These are phyloP conservation scores for Trachelipus rathkii DNA, from an alignment of 1,140 invertebrate species.

Conservation along the genomic window DNA sequence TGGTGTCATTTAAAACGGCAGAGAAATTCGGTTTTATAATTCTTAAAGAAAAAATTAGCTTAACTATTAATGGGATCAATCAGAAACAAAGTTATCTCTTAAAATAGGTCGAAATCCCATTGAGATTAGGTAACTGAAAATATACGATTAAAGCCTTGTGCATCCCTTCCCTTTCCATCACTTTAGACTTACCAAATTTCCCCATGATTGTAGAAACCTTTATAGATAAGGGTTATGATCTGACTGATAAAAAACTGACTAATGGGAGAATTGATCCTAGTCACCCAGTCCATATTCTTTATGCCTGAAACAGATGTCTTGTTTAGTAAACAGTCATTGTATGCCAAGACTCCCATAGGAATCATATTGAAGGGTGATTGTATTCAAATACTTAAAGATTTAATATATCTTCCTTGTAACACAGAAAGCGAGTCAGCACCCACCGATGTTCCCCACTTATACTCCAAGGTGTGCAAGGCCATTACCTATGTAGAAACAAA, in stretches of 20 bases:
- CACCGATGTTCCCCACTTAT: too few species aligned
- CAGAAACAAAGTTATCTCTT: too few species aligned
- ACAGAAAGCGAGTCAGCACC: neutral
- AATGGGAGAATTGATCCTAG: neutral
- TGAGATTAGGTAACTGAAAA: too few species aligned
- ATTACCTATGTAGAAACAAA: too few species aligned
- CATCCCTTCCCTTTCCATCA: neutral
- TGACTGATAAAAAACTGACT: neutral
- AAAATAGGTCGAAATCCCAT: too few species aligned
- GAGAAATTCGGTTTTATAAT: too few species aligned
- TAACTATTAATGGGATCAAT: too few species aligned
- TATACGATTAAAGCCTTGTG: neutral
- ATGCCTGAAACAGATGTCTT: neutral
- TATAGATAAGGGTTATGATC: neutral
- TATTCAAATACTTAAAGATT: neutral
- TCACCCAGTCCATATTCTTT: neutral
- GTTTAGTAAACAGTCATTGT: slow-evolving; percentile 16
- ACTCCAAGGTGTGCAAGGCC: too few species aligned
- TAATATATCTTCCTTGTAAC: neutral
- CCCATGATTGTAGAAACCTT: neutral
- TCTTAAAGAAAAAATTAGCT: too few species aligned
- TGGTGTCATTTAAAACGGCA: too few species aligned
- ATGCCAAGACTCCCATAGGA: neutral
- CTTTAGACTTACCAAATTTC: neutral
- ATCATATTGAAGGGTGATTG: slow-evolving; percentile 13